Evolutionary conservation across 2,797 vertebrate species (phyloP), one percentile per base, ranked within the genome.

Genomic region (Potorous gilbertii): DNA sequence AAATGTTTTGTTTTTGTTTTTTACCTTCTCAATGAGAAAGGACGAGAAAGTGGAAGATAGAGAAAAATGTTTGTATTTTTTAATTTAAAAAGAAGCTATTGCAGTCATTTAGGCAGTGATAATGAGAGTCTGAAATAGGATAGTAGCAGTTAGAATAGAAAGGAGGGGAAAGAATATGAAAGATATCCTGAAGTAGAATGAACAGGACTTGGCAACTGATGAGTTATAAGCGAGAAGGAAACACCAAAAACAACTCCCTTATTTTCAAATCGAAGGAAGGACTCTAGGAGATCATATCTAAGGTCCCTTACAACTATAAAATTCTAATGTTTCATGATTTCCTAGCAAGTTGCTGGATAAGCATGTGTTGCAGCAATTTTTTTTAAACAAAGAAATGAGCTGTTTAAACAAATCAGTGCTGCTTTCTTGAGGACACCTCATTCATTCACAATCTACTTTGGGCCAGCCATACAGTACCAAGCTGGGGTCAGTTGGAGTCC

Each of bases 351-450:
- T 40, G 95, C 91, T 90, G 16, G 5, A 55, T 89, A 12, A 54
- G 4, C 24, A 56, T 94, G 90, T 54, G 24, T 50, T 27, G 9
- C 40, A 87, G 40, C 24, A 50, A 55, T 89, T 57, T 93, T 87
- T 40, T 4, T 56, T 90, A 57, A 57, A 59, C 57, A 94, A 96
- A 94, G 12, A 46, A 27, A 90, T 55, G 40, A 81, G n/a, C 40
- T 87, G 90, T 94, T 46, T 40, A 59, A 93, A 95, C 89, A 52
- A 87, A 81, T 50, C 90, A 95, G 89, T 74, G 29, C 87, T 94
- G 29, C 59, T 90, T 90, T 55, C 54, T 90, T 74, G 5, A 40
- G 34, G 52, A 87, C 2, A 0, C 87, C 0, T 0, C 10, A 4
- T 18, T 93, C 89, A 90, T 21, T 14, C 52, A 90, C 54, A 55